Evolutionary conservation across 2,888 invertebrate genomes (phyloP).

Genomic region (Aleiodes testaceus): DNA sequence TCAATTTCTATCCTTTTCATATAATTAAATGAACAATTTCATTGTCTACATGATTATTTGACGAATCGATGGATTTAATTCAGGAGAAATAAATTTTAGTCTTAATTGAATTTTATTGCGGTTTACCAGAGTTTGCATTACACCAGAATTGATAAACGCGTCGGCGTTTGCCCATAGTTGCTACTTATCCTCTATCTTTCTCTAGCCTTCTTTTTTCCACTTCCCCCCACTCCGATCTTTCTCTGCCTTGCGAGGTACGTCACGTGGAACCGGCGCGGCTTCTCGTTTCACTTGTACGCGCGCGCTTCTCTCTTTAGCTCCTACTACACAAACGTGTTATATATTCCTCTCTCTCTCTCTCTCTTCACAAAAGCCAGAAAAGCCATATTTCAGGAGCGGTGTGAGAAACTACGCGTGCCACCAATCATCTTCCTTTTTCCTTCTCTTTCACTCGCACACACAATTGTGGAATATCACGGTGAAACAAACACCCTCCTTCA

Average conservation of each 20-base stretch:
- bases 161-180: constrained; percentile 38
- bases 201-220: background rate
- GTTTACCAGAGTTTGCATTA: constrained; percentile 23
- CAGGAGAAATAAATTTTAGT: background rate
- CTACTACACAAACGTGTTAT: constrained; percentile 32
- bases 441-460: constrained; percentile 26
- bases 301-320: constrained; percentile 42
- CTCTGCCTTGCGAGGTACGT: constrained; percentile 46
- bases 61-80: background rate
- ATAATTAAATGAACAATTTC: background rate
- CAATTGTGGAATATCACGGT: background rate
- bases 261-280: constrained; percentile 57
- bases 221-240: constrained; percentile 6
- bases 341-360: constrained; percentile 31
- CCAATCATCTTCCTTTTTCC: background rate
- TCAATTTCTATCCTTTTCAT: constrained; percentile 21
- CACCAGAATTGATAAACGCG: constrained; percentile 11
- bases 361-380: constrained; percentile 19
- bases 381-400: constrained; percentile 24
- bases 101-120: constrained; percentile 9
- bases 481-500: constrained; percentile 37
- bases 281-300: constrained; percentile 42
- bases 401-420: constrained; percentile 28
- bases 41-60: background rate
- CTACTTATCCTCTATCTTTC: constrained; percentile 4